Base-by-base conservation (phyloP, 2,888 invertebrate genomes). In the Drymonia ruficornis region DNA sequence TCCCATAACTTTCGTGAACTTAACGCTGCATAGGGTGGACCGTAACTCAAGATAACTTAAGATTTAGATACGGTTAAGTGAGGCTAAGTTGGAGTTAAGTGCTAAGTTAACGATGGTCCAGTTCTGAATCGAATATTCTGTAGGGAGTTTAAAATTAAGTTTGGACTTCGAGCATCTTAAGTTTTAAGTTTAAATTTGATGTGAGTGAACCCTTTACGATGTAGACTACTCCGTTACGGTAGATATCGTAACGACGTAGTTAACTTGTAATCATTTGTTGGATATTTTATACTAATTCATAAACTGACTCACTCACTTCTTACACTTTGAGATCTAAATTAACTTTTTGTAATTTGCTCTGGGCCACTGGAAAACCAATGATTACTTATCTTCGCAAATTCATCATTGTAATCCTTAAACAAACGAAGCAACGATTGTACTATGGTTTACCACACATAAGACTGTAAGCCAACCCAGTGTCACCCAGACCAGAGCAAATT, bases 21-120 rank as follows among this genome's bases (percentile, higher is more conserved):
- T 81, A 81, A 79, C 78, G 78, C 78, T 83, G 80, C 83, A 82
- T 77, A 78, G 76, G 74, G 74, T 74, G 73, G 74, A 65, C 76
- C 78, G 77, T 84, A 79, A 81, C 77, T 84, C 76, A 78, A 80
- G 80, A 84, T 81, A 84, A 85, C 79, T 85, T 83, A 79, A 85
- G 83, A 85, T 87, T 87, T 81, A 81, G 82, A 74, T 78, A 78
- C 74, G 78, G 81, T 80, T 84, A 83, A 85, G 83, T 82, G 76
- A 77, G 75, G 80, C 72, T 81, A 85, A 86, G 80, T 82, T 81
- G 69, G 74, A 83, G 75, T 81, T 81, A 84, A 86, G 86, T 83
- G 86, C 80, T 74, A 80, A 86, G 83, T 84, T 83, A 63, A 53
- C 69, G 65, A 63, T 56, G 65, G 72, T 72, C 71, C 71, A 43